Conservation (phyloP, 2,888 invertebrate genomes). For the Apodemia mormo region DNA sequence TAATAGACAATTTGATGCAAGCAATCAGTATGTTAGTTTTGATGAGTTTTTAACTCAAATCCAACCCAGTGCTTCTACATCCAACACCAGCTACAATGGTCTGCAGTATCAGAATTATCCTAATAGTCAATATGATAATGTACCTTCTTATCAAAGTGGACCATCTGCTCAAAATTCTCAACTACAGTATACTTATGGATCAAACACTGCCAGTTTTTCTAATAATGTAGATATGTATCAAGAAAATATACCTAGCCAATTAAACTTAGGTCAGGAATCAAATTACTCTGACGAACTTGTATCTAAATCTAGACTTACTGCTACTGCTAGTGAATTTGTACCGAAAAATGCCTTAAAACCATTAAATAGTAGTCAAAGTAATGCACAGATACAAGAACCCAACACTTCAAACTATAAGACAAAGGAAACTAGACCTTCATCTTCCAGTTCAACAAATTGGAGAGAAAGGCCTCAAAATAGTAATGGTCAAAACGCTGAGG, state of each 20-base stretch:
- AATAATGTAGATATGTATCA: constrained; percentile 50
- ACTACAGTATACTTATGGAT: constrained; percentile 50
- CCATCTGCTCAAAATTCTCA: constrained; percentile 57
- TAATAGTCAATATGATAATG: constrained; percentile 50
- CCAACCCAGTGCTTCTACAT: constrained; percentile 52
- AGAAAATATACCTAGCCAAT: constrained; percentile 49
- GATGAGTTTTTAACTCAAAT: constrained; percentile 71
- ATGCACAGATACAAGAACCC: constrained; percentile 38
- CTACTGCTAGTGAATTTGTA: constrained; percentile 82
- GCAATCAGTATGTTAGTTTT: constrained; percentile 70
- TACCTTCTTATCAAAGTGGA: constrained; percentile 54
- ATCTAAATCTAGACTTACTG: constrained; percentile 77
- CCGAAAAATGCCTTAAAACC: constrained; percentile 64
- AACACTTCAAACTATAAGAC: constrained; percentile 29
- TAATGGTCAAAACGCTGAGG: constrained; percentile 32
- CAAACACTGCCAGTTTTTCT: constrained; percentile 46
- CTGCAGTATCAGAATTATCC: constrained; percentile 61
- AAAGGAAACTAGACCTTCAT: constrained; percentile 46
- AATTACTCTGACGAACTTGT: constrained; percentile 57
- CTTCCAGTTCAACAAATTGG: constrained; percentile 59
- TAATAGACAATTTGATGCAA: constrained; percentile 54
- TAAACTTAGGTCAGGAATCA: constrained; percentile 45
- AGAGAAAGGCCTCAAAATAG: constrained; percentile 56
- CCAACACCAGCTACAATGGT: constrained; percentile 52
- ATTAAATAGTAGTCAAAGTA: constrained; percentile 41